Percentiles rank a stretch among this genome's conserved stretches.
These are phyloP conservation scores for Zhuqinia jingwanae DNA, from an alignment of 2,888 invertebrate genomes.

Conservation along the genomic window DNA sequence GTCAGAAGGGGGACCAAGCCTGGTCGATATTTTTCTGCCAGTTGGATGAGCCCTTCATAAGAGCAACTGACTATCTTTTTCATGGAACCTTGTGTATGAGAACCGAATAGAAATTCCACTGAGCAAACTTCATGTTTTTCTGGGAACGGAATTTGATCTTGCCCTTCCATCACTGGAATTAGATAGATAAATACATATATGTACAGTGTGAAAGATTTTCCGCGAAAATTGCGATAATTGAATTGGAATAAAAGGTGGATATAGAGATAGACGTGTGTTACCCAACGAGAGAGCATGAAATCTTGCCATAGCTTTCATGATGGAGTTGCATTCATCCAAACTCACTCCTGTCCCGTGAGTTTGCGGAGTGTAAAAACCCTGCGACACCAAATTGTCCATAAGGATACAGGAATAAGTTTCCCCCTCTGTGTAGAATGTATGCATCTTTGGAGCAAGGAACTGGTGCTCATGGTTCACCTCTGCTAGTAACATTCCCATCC, in stretches of 20 bases:
- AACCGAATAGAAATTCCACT: slow-evolving; percentile 72
- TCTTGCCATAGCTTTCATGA: slow-evolving; percentile 75
- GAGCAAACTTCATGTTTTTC: slow-evolving; percentile 74
- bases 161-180: slow-evolving; percentile 75
- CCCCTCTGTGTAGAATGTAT: slow-evolving; percentile 75
- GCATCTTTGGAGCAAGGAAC: slow-evolving; percentile 69
- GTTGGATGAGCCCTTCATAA: slow-evolving; percentile 72
- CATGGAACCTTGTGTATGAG: slow-evolving; percentile 62
- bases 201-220: too few relatives aligned
- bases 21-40: slow-evolving; percentile 74
- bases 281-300: slow-evolving; percentile 78
- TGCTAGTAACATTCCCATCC: slow-evolving; percentile 51
- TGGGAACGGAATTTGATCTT: slow-evolving; percentile 69
- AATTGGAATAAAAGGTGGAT: too few relatives aligned
- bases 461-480: neutral
- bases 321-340: slow-evolving; percentile 70
- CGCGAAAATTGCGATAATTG: too few relatives aligned
- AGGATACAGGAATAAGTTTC: slow-evolving; percentile 76
- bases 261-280: slow-evolving; percentile 34
- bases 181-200: neutral
- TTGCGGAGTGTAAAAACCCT: slow-evolving; percentile 74
- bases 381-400: slow-evolving; percentile 76
- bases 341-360: slow-evolving; percentile 55
- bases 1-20: slow-evolving; percentile 70
- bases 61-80: slow-evolving; percentile 65